These are phyloP conservation scores for Acleris holmiana DNA, from an alignment of 2,888 invertebrate species.

Conservation along the genomic window DNA sequence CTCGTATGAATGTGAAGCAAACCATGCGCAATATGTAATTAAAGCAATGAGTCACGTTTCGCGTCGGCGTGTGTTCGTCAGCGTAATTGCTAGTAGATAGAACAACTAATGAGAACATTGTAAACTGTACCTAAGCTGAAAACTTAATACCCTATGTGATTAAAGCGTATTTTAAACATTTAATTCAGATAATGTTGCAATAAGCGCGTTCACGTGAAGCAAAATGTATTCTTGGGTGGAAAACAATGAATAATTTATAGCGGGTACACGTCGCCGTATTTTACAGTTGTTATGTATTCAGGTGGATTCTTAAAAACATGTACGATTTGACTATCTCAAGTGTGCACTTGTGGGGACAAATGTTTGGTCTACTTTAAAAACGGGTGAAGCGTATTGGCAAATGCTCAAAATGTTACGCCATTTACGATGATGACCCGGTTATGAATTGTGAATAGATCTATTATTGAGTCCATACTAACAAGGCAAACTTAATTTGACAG, in stretches of 20 bases:
- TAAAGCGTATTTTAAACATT: background rate
- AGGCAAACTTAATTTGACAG: background rate
- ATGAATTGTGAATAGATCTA: background rate
- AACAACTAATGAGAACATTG: constrained; percentile 51
- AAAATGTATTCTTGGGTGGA: constrained; percentile 24
- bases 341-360: background rate
- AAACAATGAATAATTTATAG: constrained; percentile 35
- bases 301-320: constrained; percentile 20
- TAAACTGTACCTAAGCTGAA: constrained; percentile 33
- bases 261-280: constrained; percentile 21
- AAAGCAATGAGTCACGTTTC: constrained; percentile 61
- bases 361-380: background rate
- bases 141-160: constrained; percentile 15
- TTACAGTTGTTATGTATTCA: constrained; percentile 32
- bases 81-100: constrained; percentile 51
- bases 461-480: background rate
- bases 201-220: constrained; percentile 16
- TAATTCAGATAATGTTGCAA: background rate
- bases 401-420: background rate
- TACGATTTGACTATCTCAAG: background rate
- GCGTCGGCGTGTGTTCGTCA: constrained; percentile 44
- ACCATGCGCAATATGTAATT: constrained; percentile 51
- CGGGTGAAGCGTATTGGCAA: background rate
- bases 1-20: constrained; percentile 43
- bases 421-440: background rate